Conservation (phyloP, 2,888 invertebrate species). For the Drosophila flavopinicola region DNA sequence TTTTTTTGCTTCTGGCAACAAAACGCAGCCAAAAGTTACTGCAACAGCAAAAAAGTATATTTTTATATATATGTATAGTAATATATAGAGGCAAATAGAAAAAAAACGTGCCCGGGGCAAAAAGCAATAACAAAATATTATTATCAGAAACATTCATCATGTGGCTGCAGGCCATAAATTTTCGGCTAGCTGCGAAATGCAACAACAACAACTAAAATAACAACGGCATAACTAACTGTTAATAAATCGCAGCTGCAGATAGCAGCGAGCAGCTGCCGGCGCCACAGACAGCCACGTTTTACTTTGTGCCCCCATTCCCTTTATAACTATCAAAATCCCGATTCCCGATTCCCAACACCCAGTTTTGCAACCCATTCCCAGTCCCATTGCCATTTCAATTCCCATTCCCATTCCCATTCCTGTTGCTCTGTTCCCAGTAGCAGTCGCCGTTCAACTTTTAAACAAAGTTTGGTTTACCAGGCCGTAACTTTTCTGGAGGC, state of each 20-base stretch:
- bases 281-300: slow-evolving; percentile 58
- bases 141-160: slow-evolving; percentile 82
- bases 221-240: slow-evolving; percentile 74
- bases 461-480: slow-evolving; percentile 41
- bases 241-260: slow-evolving; percentile 77
- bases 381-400: slow-evolving; percentile 2
- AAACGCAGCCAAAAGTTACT: slow-evolving; percentile 61
- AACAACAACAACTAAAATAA: slow-evolving; percentile 60
- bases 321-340: slow-evolving; percentile 4
- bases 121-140: slow-evolving; percentile 79
- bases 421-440: background rate
- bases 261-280: slow-evolving; percentile 69
- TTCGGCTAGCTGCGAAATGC: slow-evolving; percentile 70
- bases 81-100: slow-evolving; percentile 9
- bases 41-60: slow-evolving; percentile 41
- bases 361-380: slow-evolving; percentile 2
- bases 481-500: slow-evolving; percentile 49
- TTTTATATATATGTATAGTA: background rate
- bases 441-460: slow-evolving; percentile 12
- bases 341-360: background rate
- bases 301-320: slow-evolving; percentile 5
- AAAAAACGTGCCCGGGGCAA: slow-evolving; percentile 42
- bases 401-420: background rate
- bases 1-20: slow-evolving; percentile 48
- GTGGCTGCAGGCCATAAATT: slow-evolving; percentile 83